These are phyloP conservation scores for Chaenogobius annularis DNA, from an alignment of 2,113 vertebrate genomes.

Conservation along the genomic window DNA sequence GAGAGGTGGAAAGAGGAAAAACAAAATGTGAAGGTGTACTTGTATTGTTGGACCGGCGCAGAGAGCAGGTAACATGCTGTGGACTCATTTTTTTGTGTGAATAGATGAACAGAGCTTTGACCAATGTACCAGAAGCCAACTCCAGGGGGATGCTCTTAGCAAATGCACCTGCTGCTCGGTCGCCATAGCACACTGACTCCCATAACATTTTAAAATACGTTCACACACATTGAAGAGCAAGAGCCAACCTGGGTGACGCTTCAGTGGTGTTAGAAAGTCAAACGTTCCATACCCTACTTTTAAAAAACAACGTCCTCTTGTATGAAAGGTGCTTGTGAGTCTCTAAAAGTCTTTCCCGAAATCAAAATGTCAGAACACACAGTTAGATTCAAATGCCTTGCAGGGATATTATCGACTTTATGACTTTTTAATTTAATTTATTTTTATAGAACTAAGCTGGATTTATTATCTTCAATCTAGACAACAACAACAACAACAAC, in stretches of 20 bases:
- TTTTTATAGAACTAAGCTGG: too few species aligned
- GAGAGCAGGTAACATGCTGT: constrained; percentile 37
- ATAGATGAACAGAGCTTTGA: constrained; percentile 16
- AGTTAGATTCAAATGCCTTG: too few species aligned
- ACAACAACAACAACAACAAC: too few species aligned
- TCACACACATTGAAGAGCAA: neutral
- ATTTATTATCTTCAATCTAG: too few species aligned
- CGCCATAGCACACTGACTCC: neutral
- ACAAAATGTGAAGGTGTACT: constrained; percentile 32
- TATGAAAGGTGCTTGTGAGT: neutral
- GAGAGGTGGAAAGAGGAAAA: constrained; percentile 11
- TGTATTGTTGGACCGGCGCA: constrained; percentile 37
- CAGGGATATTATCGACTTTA: too few species aligned
- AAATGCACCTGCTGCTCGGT: neutral
- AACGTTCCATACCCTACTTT: neutral
- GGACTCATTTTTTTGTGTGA: constrained; percentile 20
- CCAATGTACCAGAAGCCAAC: constrained; percentile 10
- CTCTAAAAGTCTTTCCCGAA: too few species aligned
- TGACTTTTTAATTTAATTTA: too few species aligned
- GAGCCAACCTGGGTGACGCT: neutral
- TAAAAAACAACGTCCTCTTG: neutral
- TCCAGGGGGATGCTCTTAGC: constrained; percentile 19
- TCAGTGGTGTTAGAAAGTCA: neutral
- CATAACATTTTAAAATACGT: neutral
- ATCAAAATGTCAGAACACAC: too few species aligned